Base-by-base conservation (phyloP, 1,140 invertebrate genomes). In the Zelostemma sp. region DNA sequence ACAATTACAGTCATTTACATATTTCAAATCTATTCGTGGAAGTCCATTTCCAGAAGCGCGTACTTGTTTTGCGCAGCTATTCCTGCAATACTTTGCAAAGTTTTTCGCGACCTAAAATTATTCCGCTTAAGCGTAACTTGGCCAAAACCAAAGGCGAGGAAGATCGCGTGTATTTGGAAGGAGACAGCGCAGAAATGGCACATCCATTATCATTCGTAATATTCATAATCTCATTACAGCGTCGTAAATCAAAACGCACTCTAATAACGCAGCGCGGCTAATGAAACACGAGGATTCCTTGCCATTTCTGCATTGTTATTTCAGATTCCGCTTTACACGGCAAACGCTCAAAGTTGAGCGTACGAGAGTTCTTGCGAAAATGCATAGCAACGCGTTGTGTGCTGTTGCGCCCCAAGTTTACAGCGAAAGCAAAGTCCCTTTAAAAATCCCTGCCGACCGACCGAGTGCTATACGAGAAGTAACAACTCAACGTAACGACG, bases 401-500 rank as follows among this genome's bases (percentile, higher is more conserved):
- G n/a, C n/a, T n/a, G 63, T 70, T 59, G 48, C 46, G 48, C 63
- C 48, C 14, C 62, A 72, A 73, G 58, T 73, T 73, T 69, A 16
- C 40, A 33, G 31, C 28, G 45, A 28, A 35, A n/a, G 33, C 15
- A 16, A 19, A 57, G 45, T 33, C 55, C 25, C 59, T 61, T 67
- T 63, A 67, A 63, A 43, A 35, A 55, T 49, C 3, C 47, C 21
- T 57, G 43, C 15, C 40, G 40, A 60, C 40, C 48, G 38, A 54
- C 31, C 49, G 25, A 46, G 43, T 45, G 48, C 63, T 56, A 54
- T 45, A 35, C 28, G 50, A 28, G 33, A 62, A 62, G 55, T 49
- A 57, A 61, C 72, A 68, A 70, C 67, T 69, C 64, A 69, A 56
- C 69, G 47, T 63, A 61, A 68, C 57, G 66, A 65, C 63, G 48